Evolutionary conservation across 2,797 vertebrate genomes (phyloP), one percentile per base, ranked within the genome.

Genomic region (Tauraco hartlaubi): DNA sequence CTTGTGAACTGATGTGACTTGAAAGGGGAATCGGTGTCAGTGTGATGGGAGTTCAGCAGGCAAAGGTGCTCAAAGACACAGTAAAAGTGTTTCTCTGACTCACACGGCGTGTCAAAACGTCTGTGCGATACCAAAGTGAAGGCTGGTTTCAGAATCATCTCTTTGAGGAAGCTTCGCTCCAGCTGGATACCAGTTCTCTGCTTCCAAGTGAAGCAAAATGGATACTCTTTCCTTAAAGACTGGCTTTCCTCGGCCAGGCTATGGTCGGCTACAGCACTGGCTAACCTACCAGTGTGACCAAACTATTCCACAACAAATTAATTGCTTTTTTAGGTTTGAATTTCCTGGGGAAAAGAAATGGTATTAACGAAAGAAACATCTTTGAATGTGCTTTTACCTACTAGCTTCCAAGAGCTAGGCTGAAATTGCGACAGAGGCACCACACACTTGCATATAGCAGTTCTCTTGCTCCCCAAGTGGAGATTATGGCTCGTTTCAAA

Each of bases 1-100:
- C 75, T 82, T 73, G 56, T 66, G 81, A 89, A 72, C 75, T 80
- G 90, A 85, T 89, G 46, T 69, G 88, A 85, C 63, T 77, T 80
- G 81, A 78, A 75, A 92, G 68, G 63, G 78, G 51, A 94, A 88
- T 75, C 1, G 1, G 25, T 89, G 72, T 68, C 74, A 54, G 33
- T 61, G 80, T 35, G 41, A 8, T 48, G 71, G 77, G 61, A 85
- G 31, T 63, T 96, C 62, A 83, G 67, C 81, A 80, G 72, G 94
- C 63, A 77, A 19, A 80, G 74, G 83, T 77, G 72, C 71, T 82
- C 71, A 44, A 63, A 33, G 83, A 20, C 33, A 18, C 17, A 14
- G 26, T 74, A 12, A 12, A 76, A 64, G 55, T 37, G 67, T 76
- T 92, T 58, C 63, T 73, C 62, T 76, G 90, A 54, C 78, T 94